phyloP scores from a whole-genome alignment of 1,140 invertebrate species.

The Schlechtendalia chinensis region DNA sequence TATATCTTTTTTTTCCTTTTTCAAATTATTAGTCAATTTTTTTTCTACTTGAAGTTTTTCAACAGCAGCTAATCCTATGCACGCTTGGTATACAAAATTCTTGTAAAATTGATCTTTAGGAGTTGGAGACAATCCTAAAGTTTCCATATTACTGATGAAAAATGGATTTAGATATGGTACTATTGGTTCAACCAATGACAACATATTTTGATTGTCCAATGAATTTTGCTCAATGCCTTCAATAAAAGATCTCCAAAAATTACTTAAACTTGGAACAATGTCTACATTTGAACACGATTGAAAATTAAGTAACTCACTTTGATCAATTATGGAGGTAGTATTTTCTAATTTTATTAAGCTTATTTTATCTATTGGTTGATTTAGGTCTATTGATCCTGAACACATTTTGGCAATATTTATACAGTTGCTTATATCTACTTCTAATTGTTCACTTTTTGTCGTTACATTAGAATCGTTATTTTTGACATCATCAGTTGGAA shows the following conservation, averaged over 20 bases:
- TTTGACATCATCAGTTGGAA: conserved; percentile 55
- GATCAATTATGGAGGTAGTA: conserved; percentile 5
- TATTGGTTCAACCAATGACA: conserved; percentile 40
- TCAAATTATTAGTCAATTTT: conserved; percentile 4
- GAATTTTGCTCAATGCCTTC: conserved; percentile 42
- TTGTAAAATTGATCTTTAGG: conserved; percentile 27
- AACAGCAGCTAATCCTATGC: conserved; percentile 28
- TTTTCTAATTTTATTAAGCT: conserved; percentile 43
- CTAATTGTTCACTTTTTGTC: conserved; percentile 27
- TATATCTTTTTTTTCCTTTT: conserved; percentile 11
- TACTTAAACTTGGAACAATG: conserved; percentile 22
- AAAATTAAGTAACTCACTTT: conserved; percentile 26
- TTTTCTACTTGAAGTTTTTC: conserved; percentile 30
- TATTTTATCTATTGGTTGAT: conserved; percentile 39
- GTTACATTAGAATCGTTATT: not conserved
- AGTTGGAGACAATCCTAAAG: conserved; percentile 11
- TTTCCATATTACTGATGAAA: conserved; percentile 45
- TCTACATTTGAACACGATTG: conserved; percentile 43
- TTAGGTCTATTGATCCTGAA: conserved; percentile 48
- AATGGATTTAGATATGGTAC: conserved; percentile 47
- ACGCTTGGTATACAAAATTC: conserved; percentile 40
- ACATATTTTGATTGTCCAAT: conserved; percentile 14
- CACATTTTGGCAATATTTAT: conserved; percentile 45
- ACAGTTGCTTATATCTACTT: conserved; percentile 22
- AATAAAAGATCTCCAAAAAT: conserved; percentile 45